These are phyloP conservation scores for Luidia sarsii DNA, from an alignment of 53 echinoderm and acorn worm species.

Conservation along the genomic window DNA sequence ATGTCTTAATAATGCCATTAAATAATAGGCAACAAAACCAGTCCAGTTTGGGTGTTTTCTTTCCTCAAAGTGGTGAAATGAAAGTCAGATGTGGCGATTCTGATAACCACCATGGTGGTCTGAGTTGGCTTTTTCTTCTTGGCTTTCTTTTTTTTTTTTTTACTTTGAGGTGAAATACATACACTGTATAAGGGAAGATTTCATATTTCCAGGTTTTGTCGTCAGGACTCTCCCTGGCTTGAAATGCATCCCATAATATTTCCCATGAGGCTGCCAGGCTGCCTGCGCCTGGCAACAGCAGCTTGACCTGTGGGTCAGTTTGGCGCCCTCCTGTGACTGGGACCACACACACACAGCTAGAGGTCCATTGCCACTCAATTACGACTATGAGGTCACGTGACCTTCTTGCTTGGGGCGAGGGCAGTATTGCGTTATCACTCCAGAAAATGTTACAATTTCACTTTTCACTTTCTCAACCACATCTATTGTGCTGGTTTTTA, in stretches of 20 bases:
- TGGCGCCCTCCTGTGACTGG: conserved; percentile 51
- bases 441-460: conserved; percentile 8
- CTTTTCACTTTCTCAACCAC: background rate
- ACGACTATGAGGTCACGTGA: background rate
- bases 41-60: too few species aligned
- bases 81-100: conserved; percentile 9
- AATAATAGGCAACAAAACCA: too few species aligned
- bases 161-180: too few species aligned
- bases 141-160: conserved; percentile 6
- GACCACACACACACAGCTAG: conserved; percentile 42
- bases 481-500: background rate
- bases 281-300: conserved; percentile 22
- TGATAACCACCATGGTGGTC: conserved; percentile 25
- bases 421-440: background rate
- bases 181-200: too few species aligned
- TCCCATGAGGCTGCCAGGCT: conserved; percentile 32
- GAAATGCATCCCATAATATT: conserved; percentile 37
- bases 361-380: background rate
- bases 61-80: too few species aligned
- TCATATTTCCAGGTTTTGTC: conserved; percentile 20
- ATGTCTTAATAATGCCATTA: conserved; percentile 21
- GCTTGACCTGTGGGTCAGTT: conserved; percentile 21
- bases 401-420: background rate
- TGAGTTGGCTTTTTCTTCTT: background rate
- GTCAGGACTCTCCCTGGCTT: conserved; percentile 11